Conservation (phyloP, 1,140 invertebrate genomes). For the Catajapyx aquilonaris region DNA sequence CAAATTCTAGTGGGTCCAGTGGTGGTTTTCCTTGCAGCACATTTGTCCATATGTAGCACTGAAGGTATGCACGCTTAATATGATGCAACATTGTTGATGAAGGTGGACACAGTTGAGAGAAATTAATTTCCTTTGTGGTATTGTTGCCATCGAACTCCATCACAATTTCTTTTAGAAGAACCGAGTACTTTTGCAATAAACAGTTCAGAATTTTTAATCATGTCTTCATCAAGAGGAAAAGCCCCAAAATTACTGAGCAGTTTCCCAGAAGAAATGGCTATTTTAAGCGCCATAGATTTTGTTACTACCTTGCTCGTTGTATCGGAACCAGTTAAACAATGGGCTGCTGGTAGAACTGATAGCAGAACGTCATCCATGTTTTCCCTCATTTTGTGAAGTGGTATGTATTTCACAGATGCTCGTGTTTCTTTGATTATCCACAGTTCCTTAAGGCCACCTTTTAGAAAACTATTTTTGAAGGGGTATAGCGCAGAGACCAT, state of each 20-base stretch:
- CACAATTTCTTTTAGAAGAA: slow-evolving; percentile 1
- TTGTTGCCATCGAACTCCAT: no score
- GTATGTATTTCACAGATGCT: background rate
- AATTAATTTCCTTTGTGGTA: no score
- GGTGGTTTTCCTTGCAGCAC: background rate
- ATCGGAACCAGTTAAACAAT: background rate
- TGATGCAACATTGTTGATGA: no score
- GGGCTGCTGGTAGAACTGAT: background rate
- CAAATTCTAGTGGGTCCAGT: slow-evolving; percentile 4
- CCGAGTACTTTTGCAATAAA: slow-evolving; percentile 2
- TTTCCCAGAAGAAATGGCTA: background rate
- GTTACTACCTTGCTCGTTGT: background rate
- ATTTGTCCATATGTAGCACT: slow-evolving; percentile 2
- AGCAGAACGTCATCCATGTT: background rate
- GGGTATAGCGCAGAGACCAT: slow-evolving; percentile 1
- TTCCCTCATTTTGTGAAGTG: slow-evolving; percentile 1
- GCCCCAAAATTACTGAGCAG: background rate
- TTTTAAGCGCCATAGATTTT: background rate
- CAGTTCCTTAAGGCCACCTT: background rate
- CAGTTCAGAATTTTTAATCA: slow-evolving; percentile 1
- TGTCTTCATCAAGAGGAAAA: background rate
- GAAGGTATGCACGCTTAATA: no score
- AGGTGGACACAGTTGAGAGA: no score
- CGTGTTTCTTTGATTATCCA: background rate
- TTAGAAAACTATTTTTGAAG: background rate